Evolutionary conservation across 2,797 vertebrate species (phyloP).

Genomic region (Sebastes wilsoni): DNA sequence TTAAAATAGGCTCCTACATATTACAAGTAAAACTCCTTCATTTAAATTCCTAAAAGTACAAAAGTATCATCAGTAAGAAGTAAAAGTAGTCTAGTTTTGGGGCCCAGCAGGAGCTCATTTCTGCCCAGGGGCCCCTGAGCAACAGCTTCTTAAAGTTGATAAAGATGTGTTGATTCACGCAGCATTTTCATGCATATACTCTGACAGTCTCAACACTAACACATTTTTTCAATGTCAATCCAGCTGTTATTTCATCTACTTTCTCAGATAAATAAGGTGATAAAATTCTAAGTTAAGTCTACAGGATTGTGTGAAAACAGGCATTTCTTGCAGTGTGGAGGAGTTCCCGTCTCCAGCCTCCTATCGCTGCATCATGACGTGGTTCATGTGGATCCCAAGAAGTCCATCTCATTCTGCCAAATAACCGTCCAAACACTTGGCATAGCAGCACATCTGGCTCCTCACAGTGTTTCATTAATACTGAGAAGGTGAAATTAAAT

Average conservation of each 20-base stretch:
- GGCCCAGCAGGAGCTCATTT: no score
- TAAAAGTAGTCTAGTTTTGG: no score
- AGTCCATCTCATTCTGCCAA: not conserved
- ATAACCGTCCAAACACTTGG: conserved; percentile 3
- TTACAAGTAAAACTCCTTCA: not conserved
- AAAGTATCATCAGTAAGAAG: no score
- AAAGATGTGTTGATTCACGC: no score
- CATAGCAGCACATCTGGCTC: conserved; percentile 14
- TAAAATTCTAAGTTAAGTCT: not conserved
- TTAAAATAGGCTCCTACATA: no score
- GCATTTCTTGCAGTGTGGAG: conserved; percentile 13
- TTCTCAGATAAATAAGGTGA: not conserved
- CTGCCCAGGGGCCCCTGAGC: no score
- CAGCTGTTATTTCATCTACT: no score
- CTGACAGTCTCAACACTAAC: not conserved
- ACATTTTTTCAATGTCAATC: not conserved
- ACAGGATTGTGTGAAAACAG: not conserved
- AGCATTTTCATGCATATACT: no score
- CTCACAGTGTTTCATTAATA: not conserved
- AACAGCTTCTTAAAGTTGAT: no score
- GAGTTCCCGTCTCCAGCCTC: not conserved
- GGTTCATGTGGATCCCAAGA: not conserved
- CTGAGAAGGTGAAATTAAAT: conserved; percentile 1
- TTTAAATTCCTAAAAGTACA: not conserved
- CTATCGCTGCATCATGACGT: not conserved